These are phyloP conservation scores for Hecatera dysodea DNA, from an alignment of 2,888 invertebrate genomes.

Conservation along the genomic window DNA sequence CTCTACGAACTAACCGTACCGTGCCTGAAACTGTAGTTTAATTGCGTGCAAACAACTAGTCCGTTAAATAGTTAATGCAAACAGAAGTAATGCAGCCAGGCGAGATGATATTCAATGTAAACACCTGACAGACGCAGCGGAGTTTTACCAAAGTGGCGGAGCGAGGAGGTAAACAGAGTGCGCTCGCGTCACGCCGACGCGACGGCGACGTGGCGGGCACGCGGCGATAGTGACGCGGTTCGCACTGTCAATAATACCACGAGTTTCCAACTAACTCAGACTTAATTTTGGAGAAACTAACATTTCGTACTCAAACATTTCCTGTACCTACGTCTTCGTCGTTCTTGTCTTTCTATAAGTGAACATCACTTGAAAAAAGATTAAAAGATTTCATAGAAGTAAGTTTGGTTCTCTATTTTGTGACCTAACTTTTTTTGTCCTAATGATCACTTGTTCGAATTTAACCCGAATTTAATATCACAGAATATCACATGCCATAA, in stretches of 20 bases:
- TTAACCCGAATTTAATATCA: no score
- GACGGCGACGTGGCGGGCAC: constrained; percentile 7
- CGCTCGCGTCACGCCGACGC: constrained; percentile 51
- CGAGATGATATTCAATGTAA: constrained; percentile 81
- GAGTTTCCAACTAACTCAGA: constrained; percentile 41
- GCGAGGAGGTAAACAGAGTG: constrained; percentile 74
- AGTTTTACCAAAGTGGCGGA: constrained; percentile 78
- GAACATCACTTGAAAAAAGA: not conserved
- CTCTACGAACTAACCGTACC: constrained; percentile 19
- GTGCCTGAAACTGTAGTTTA: constrained; percentile 69
- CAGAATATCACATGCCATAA: no score
- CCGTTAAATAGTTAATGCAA: constrained; percentile 73
- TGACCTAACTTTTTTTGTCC: no score
- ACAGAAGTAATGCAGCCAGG: constrained; percentile 70
- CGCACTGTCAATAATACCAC: constrained; percentile 52
- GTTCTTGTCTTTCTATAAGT: not conserved
- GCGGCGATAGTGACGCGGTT: constrained; percentile 21
- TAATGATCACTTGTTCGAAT: no score
- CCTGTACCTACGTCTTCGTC: not conserved
- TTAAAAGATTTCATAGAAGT: not conserved
- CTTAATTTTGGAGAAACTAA: constrained; percentile 24
- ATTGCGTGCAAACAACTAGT: constrained; percentile 75
- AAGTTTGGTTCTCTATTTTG: no score
- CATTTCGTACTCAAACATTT: constrained; percentile 1
- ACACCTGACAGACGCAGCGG: constrained; percentile 84